Base-by-base conservation (phyloP, 2,797 vertebrate genomes). In the Odontamblyopus rebecca region DNA sequence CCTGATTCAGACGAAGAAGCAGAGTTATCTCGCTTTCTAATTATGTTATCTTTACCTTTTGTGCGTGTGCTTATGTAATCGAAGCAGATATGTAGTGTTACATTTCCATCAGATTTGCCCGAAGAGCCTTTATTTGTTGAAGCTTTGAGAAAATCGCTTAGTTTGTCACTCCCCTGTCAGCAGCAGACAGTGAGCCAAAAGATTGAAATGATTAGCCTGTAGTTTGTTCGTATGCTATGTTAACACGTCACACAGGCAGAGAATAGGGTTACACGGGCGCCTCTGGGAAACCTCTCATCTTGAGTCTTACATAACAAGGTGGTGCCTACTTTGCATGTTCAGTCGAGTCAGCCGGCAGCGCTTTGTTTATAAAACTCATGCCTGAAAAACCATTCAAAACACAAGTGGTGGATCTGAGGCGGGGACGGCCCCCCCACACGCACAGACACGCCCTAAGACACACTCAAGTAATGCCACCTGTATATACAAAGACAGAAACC, bases 321-420 rank as follows among this genome's bases (percentile, higher is more conserved):
- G 35, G 38, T 74, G 29, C 69, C 48, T 66, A 29, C n/a, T 74
- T 79, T 68, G 64, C 71, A 75, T 66, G 61, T 73, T 29, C 71
- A 82, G 76, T 61, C 18, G 32, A 59, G 48, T 60, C 70, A 69
- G 81, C 35, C 60, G 75, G 38, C 75, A 80, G 72, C 5, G 29
- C 29, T 78, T 70, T 82, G 54, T 32, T 38, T 63, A 19, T 64
- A 77, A 79, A 65, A 50, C 68, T n/a, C 79, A 89, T 91, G 84
- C 23, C 35, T 69, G 72, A 79, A 60, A 80, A 53, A 26, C 38
- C 38, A 44, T 61, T 30, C 71, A 48, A 67, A 27, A 53, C 70
- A 67, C 71, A 41, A 15, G 66, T 18, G 50, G 76, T 69, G n/a
- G 78, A 81, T 83, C 69, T 72, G 51, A 86, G 74, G 62, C 53